A percentile compares a stretch with the other conserved stretches of the same genome.
Conservation (phyloP, 1,140 invertebrate species). For the Leptestheria dahalacensis region DNA sequence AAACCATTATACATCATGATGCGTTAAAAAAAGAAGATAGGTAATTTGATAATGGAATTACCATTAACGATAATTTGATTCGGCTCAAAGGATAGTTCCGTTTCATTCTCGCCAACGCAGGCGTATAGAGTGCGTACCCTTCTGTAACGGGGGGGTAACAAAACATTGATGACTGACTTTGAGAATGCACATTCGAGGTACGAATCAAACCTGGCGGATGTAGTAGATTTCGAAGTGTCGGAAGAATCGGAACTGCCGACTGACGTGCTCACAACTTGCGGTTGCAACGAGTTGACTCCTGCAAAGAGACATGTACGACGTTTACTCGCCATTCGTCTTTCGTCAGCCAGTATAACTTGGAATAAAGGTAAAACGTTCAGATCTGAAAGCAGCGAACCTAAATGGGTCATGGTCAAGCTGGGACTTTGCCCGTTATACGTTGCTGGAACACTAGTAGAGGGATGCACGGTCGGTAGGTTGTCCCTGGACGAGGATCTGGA, state of each 20-base stretch:
- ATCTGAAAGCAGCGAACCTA: not conserved
- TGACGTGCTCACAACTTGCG: slow-evolving; percentile 9
- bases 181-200: too few relatives aligned
- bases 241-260: slow-evolving; percentile 15
- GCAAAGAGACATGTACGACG: too few relatives aligned
- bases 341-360: slow-evolving; percentile 1
- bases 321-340: too few relatives aligned
- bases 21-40: slow-evolving; percentile 7
- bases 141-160: too few relatives aligned
- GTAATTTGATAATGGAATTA: slow-evolving; percentile 33
- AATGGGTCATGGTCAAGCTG: not conserved
- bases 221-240: slow-evolving; percentile 5
- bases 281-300: slow-evolving; percentile 4
- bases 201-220: too few relatives aligned
- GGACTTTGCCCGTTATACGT: slow-evolving; percentile 3
- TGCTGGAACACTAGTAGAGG: not conserved
- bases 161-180: too few relatives aligned
- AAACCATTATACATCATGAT: slow-evolving; percentile 20
- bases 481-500: slow-evolving; percentile 21
- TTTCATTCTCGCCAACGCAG: slow-evolving; percentile 88
- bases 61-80: slow-evolving; percentile 96
- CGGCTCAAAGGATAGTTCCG: slow-evolving; percentile 93
- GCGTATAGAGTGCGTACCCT: slow-evolving; percentile 83
- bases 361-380: not conserved
- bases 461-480: slow-evolving; percentile 18